These are phyloP conservation scores for Melanotaenia pygmaea DNA, from an alignment of 2,797 vertebrate species.

Conservation along the genomic window DNA sequence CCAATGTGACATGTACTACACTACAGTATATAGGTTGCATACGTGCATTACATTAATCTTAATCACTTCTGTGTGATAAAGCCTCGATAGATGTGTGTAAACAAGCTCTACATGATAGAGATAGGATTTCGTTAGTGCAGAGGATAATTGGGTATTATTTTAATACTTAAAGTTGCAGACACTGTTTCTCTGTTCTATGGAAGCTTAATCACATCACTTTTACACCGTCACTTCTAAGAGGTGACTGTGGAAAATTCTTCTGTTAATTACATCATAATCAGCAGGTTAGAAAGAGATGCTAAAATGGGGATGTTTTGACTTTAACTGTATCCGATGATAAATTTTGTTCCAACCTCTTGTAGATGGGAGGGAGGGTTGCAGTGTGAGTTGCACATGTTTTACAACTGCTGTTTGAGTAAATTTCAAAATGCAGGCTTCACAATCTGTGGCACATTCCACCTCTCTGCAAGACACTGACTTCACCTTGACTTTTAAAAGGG, in stretches of 20 bases:
- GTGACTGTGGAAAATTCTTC: background rate
- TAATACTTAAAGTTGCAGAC: background rate
- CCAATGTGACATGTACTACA: background rate
- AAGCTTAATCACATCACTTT: conserved; percentile 18
- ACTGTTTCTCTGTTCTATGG: background rate
- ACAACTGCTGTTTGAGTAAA: conserved; percentile 44
- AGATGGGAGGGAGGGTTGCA: conserved; percentile 63
- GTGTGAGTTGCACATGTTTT: conserved; percentile 40
- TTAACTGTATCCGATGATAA: conserved; percentile 33
- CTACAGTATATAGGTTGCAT: background rate
- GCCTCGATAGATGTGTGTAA: conserved; percentile 24
- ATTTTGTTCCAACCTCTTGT: conserved; percentile 18
- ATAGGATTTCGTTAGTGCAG: conserved; percentile 9
- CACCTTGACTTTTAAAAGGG: conserved; percentile 74
- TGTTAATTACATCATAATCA: background rate
- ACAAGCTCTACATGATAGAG: conserved; percentile 3
- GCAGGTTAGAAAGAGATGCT: background rate
- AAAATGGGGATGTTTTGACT: conserved; percentile 24
- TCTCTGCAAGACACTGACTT: conserved; percentile 42
- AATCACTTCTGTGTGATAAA: conserved; percentile 22
- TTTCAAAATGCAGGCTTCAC: conserved; percentile 41
- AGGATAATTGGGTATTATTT: conserved; percentile 1
- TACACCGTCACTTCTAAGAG: background rate
- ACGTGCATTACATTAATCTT: conserved; percentile 15
- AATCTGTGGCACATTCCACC: conserved; percentile 32